Percentiles rank a stretch among this genome's conserved stretches.
phyloP scores from a whole-genome alignment of 2,888 invertebrate genomes.

The Trilocha varians region DNA sequence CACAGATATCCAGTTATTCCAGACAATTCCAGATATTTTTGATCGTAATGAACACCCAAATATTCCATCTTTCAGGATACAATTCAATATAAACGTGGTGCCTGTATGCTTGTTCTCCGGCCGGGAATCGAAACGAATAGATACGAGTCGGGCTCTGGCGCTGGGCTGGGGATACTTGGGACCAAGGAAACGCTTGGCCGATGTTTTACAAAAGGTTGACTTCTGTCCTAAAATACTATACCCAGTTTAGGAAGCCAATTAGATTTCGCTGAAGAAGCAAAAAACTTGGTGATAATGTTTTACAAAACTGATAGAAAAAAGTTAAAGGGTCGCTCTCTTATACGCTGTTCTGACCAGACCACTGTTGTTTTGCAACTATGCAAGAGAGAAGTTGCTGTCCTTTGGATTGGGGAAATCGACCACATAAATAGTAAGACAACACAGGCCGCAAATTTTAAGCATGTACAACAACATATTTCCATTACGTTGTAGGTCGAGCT shows the following conservation, averaged over 20 bases:
- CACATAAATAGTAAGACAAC: not conserved
- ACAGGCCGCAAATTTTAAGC: not conserved
- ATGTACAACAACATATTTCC: not conserved
- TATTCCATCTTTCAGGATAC: slow-evolving; percentile 8
- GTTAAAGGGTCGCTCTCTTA: no score
- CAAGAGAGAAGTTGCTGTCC: no score
- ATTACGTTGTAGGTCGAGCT: slow-evolving; percentile 8
- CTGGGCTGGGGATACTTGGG: slow-evolving; percentile 8
- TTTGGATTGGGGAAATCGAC: not conserved
- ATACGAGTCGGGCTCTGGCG: not conserved
- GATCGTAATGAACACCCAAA: no score
- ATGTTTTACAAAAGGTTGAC: slow-evolving; percentile 7
- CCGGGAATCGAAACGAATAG: not conserved
- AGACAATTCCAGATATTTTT: no score
- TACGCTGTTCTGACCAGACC: no score
- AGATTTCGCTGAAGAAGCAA: not conserved
- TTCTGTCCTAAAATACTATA: not conserved
- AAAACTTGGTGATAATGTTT: not conserved
- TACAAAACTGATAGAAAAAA: not conserved
- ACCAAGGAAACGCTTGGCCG: slow-evolving; percentile 3
- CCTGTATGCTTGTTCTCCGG: slow-evolving; percentile 9
- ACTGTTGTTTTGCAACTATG: no score
- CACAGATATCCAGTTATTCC: no score
- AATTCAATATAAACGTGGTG: slow-evolving; percentile 7
- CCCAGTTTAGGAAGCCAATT: no score